These are phyloP conservation scores for Amia ocellicauda DNA, from an alignment of 2,113 vertebrate genomes.

Conservation along the genomic window DNA sequence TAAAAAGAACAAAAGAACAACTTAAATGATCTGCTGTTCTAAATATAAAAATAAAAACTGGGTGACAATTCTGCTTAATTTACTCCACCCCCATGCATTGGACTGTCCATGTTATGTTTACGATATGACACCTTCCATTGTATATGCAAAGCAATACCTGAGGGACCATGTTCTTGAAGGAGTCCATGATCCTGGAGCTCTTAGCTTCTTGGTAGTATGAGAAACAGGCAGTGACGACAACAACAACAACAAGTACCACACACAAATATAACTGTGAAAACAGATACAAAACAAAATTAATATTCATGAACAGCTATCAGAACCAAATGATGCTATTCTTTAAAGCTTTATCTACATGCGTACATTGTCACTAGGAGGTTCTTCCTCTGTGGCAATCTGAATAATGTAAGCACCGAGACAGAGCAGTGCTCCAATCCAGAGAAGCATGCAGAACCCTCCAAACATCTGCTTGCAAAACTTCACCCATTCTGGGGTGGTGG, in stretches of 20 bases:
- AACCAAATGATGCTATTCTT: neutral
- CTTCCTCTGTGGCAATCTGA: constrained; percentile 72
- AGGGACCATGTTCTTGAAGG: constrained; percentile 97
- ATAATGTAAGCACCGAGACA: constrained; percentile 89
- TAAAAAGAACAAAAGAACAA: constrained; percentile 34
- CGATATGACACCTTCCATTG: neutral
- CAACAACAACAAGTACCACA: constrained; percentile 85
- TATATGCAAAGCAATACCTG: constrained; percentile 65
- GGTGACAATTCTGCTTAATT: too few relatives aligned
- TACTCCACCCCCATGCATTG: too few relatives aligned
- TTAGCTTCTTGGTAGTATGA: constrained; percentile 98
- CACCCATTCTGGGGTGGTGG: constrained; percentile 93
- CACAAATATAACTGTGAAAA: constrained; percentile 82
- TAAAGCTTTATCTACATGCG: constrained; percentile 32
- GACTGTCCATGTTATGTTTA: neutral
- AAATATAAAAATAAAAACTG: neutral
- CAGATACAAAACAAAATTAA: neutral
- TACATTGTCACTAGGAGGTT: constrained; percentile 84
- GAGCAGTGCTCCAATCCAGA: constrained; percentile 95
- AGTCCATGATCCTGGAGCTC: constrained; percentile 98
- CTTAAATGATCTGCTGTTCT: neutral
- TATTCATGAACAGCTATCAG: constrained; percentile 14
- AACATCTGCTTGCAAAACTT: constrained; percentile 96
- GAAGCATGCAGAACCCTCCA: constrained; percentile 89
- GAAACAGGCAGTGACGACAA: constrained; percentile 95